Base-by-base conservation (phyloP, 2,797 vertebrate genomes). In the Neomorphus geoffroyi region DNA sequence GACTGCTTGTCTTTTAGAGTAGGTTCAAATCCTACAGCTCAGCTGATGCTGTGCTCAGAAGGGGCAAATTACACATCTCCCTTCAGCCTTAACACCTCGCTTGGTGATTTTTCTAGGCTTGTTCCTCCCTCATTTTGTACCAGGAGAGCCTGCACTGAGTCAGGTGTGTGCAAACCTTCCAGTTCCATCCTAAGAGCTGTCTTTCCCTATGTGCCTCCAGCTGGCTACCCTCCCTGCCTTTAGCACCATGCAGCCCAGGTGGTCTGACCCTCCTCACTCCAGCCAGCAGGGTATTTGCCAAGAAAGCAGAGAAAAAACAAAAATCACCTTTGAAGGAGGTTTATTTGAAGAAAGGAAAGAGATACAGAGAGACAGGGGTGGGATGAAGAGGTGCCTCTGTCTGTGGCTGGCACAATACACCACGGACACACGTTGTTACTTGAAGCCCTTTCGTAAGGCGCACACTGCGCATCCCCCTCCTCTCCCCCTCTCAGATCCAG, bases 111-210 rank as follows among this genome's bases (percentile, higher is more conserved):
- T 79, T 54, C 27, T 28, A 61, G 74, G 27, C 32, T 61, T 21
- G 7, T 27, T 41, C n/a, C 46, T 43, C 64, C 32, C 39, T 48
- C 16, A 8, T 17, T 48, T 21, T 2, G 0, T 9, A 16, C 0
- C 0, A 57, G 43, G n/a, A 30, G 48, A 57, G 8, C 54, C 41
- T 41, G 35, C 24, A 4, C 14, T 6, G 46, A 61, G 17, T 13
- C 27, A 45, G 48, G 11, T 23, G 14, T 16, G 17, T 4, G 10
- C 27, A 67, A 37, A 53, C 18, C 22, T 37, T n/a, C 18, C n/a
- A 28, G 28, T 64, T 65, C 26, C 33, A 46, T 10, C 37, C 39
- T 57, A 48, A 9, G 26, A 57, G n/a, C 43, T 10, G 13, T 24
- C 9, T 32, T 57, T 28, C 37, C n/a, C n/a, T 4, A 14, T 1